These are phyloP conservation scores for Prionace glauca DNA, from an alignment of 2,797 vertebrate species.

Conservation along the genomic window DNA sequence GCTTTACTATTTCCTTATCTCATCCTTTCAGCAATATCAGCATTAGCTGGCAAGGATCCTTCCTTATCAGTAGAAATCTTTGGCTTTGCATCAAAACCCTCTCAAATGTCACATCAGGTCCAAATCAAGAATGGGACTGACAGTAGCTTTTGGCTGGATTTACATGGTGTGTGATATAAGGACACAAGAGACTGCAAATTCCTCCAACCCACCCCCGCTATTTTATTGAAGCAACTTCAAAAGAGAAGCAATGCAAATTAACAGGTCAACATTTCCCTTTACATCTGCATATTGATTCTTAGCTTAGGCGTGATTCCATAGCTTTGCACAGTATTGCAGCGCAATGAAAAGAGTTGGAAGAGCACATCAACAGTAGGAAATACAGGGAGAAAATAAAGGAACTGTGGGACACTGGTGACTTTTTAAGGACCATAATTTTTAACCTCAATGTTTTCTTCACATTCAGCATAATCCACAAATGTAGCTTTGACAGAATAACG, in stretches of 20 bases:
- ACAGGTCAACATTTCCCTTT: neutral
- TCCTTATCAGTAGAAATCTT: neutral
- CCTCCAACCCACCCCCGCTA: neutral
- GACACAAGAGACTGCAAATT: neutral
- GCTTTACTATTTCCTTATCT: neutral
- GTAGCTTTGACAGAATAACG: neutral
- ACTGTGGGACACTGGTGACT: neutral
- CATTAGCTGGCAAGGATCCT: too few relatives aligned
- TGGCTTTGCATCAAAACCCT: neutral
- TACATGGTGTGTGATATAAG: neutral
- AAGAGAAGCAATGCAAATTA: neutral
- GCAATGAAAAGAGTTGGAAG: neutral
- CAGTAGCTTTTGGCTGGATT: neutral
- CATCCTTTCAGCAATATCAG: too few relatives aligned
- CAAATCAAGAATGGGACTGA: neutral
- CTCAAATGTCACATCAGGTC: neutral
- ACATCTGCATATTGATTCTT: neutral
- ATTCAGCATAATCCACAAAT: neutral
- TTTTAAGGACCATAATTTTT: neutral
- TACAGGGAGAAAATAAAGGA: neutral
- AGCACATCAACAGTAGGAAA: neutral
- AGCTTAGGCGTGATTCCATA: neutral
- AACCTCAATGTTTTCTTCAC: neutral
- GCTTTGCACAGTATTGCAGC: neutral
- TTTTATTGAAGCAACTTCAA: neutral